A percentile compares a stretch with the other conserved stretches of the same genome.
Conservation (phyloP, 2,797 vertebrate genomes). For the Avahi laniger region DNA sequence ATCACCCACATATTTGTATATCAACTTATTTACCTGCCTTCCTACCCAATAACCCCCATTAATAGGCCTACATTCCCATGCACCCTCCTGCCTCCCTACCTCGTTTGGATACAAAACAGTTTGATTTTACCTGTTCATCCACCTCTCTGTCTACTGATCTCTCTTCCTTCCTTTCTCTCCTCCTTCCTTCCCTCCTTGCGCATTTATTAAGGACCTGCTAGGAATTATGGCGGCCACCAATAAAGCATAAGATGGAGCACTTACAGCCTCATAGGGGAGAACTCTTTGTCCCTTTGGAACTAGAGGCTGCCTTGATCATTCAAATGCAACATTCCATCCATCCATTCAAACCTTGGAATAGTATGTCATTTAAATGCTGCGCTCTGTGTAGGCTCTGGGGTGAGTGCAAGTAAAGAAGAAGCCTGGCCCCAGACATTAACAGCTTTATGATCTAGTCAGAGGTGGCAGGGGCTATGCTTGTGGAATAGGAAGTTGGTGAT, state of each 20-base stretch:
- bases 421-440: not conserved
- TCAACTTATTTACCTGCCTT: not conserved
- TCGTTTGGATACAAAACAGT: not conserved
- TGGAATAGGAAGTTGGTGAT: not conserved
- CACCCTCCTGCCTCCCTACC: not conserved
- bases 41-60: not conserved
- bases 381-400: not conserved
- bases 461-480: not conserved
- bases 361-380: not conserved
- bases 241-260: not conserved
- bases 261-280: not conserved
- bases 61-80: not conserved
- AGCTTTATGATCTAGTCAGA: not conserved
- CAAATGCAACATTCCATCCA: no score
- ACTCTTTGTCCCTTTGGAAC: not conserved
- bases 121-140: not conserved
- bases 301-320: not conserved
- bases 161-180: not conserved
- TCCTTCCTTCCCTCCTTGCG: not conserved
- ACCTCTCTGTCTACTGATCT: not conserved
- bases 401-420: not conserved
- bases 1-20: not conserved
- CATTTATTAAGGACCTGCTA: not conserved
- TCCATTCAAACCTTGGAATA: not conserved
- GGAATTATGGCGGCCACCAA: not conserved